Percentiles rank a stretch among this genome's conserved stretches.
These are phyloP conservation scores for Periophthalmus magnuspinnatus DNA, from an alignment of 2,797 vertebrate genomes.

Conservation along the genomic window DNA sequence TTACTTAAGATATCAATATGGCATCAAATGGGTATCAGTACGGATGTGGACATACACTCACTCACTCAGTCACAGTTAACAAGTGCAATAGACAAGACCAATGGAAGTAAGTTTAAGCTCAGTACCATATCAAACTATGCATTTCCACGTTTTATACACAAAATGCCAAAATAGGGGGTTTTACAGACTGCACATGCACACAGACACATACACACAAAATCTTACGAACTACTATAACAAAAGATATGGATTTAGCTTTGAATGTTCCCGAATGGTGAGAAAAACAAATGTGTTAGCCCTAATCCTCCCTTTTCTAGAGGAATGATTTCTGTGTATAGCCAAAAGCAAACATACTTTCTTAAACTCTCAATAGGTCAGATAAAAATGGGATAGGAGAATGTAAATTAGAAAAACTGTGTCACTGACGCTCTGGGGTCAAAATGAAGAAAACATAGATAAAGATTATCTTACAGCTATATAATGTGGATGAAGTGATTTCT, in stretches of 20 bases:
- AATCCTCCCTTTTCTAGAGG: constrained; percentile 59
- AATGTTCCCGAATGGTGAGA: constrained; percentile 52
- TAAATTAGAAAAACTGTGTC: constrained; percentile 59
- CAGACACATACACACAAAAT: constrained; percentile 39
- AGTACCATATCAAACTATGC: constrained; percentile 76
- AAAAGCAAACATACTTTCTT: constrained; percentile 43
- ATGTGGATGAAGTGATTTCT: constrained; percentile 61
- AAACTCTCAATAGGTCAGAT: constrained; percentile 40
- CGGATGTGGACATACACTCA: constrained; percentile 53
- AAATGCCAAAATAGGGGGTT: constrained; percentile 60
- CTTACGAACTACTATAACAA: constrained; percentile 45
- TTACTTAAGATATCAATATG: constrained; percentile 79
- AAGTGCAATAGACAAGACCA: constrained; percentile 71
- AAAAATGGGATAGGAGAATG: constrained; percentile 59
- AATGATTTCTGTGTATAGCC: constrained; percentile 54
- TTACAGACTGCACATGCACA: constrained; percentile 64
- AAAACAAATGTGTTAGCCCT: constrained; percentile 68
- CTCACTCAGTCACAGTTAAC: constrained; percentile 74
- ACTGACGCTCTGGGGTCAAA: constrained; percentile 67
- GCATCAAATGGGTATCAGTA: constrained; percentile 76
- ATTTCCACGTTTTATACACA: constrained; percentile 68
- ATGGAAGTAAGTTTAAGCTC: constrained; percentile 78
- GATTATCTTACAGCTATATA: constrained; percentile 61
- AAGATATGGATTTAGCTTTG: constrained; percentile 51
- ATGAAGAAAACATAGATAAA: constrained; percentile 58